Percentiles rank a stretch among this genome's conserved stretches.
Evolutionary conservation across 2,888 invertebrate species (phyloP).

Genomic region (Aproaerema taeniolella): DNA sequence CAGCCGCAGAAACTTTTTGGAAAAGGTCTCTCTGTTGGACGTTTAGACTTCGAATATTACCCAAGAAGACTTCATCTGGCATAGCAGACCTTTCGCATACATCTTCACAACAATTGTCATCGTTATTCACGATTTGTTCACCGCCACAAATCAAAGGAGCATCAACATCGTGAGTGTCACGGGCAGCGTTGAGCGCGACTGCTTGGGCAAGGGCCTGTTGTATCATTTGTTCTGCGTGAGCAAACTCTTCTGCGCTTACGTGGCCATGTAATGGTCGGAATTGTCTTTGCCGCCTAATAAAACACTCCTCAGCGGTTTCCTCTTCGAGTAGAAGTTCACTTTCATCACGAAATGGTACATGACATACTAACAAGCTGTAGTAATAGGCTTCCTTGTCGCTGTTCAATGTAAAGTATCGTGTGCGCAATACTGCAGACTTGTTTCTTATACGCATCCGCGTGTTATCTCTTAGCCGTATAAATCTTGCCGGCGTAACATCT

Average conservation of each 20-base stretch:
- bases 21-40: constrained; percentile 22
- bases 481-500: constrained; percentile 16
- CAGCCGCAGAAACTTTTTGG: constrained; percentile 4
- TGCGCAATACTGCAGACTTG: constrained; percentile 29
- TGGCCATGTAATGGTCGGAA: constrained; percentile 22
- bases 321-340: constrained; percentile 20
- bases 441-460: constrained; percentile 29
- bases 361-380: constrained; percentile 27
- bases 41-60: constrained; percentile 20
- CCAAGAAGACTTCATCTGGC: constrained; percentile 20
- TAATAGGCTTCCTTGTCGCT: constrained; percentile 26
- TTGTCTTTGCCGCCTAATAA: constrained; percentile 21
- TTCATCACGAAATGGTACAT: constrained; percentile 27
- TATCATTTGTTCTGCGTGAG: constrained; percentile 25
- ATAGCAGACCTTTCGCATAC: constrained; percentile 14
- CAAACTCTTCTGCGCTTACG: constrained; percentile 12
- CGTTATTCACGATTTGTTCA: constrained; percentile 16
- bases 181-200: constrained; percentile 19
- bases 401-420: constrained; percentile 27
- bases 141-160: constrained; percentile 11
- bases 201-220: constrained; percentile 26
- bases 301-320: constrained; percentile 24
- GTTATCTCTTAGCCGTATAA: constrained; percentile 25
- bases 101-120: constrained; percentile 19
- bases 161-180: constrained; percentile 15